Evolutionary conservation across 1,140 invertebrate species (phyloP).

Genomic region (Leptopilina boulardi): DNA sequence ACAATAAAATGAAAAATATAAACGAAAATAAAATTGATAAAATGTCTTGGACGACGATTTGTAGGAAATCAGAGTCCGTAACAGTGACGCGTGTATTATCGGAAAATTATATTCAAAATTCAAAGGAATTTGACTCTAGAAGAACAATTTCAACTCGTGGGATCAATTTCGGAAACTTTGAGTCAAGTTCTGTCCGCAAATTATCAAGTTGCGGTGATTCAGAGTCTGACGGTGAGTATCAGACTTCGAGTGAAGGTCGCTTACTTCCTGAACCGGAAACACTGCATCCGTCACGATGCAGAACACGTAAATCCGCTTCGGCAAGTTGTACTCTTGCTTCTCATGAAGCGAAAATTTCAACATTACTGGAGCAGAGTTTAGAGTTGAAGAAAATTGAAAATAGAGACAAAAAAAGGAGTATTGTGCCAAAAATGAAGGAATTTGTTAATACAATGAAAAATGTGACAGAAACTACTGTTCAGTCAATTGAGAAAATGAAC

Average conservation of each 20-base stretch:
- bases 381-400: background rate
- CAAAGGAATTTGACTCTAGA: background rate
- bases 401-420: background rate
- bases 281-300: background rate
- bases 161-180: background rate
- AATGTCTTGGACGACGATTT: background rate
- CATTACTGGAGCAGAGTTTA: background rate
- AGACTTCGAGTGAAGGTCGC: constrained; percentile 59
- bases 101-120: background rate
- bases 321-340: background rate
- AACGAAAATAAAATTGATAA: background rate
- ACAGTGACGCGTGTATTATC: background rate
- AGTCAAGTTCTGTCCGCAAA: background rate
- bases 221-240: constrained; percentile 48
- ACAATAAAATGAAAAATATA: too few species aligned
- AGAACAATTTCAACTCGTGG: background rate
- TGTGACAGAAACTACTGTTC: background rate
- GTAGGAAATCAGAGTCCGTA: background rate
- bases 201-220: constrained; percentile 8
- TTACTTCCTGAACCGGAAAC: constrained; percentile 31
- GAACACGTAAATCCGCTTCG: background rate
- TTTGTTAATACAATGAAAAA: background rate
- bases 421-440: background rate
- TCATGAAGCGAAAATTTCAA: background rate
- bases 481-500: background rate